These are phyloP conservation scores for Macquaria australasica DNA, from an alignment of 2,113 vertebrate genomes.

Conservation along the genomic window DNA sequence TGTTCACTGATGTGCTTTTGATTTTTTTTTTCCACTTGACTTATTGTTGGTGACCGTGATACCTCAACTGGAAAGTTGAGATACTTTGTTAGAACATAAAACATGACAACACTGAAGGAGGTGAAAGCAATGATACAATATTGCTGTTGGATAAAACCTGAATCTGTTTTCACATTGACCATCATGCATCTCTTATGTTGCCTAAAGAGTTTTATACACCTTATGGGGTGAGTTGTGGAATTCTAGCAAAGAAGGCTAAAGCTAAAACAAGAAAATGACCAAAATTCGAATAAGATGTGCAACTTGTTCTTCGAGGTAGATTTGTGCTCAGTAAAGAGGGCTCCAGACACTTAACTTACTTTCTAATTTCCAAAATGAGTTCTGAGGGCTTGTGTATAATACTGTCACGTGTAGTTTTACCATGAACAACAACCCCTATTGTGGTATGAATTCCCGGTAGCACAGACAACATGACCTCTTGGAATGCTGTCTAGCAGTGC, in stretches of 20 bases:
- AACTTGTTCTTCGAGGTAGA: background rate
- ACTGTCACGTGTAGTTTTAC: conserved; percentile 11
- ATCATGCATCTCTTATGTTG: background rate
- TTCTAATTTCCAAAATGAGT: background rate
- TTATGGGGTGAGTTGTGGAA: no score
- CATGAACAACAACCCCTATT: conserved; percentile 44
- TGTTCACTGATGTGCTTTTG: background rate
- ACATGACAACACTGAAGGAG: background rate
- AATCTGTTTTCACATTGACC: background rate
- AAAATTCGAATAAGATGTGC: background rate
- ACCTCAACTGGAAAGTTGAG: background rate
- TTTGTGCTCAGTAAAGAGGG: background rate
- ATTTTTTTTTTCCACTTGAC: background rate
- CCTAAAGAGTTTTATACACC: background rate
- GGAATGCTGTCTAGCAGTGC: conserved; percentile 60
- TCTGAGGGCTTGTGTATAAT: background rate
- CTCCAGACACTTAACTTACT: background rate
- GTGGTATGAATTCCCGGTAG: conserved; percentile 1
- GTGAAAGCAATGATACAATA: background rate
- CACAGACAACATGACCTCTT: background rate
- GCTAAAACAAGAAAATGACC: background rate
- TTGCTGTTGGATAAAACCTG: background rate
- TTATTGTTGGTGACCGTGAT: conserved; percentile 1
- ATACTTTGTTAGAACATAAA: conserved; percentile 2
- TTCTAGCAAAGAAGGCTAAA: background rate